A percentile compares a stretch with the other conserved stretches of the same genome.
phyloP scores from a whole-genome alignment of 1,140 invertebrate genomes.

The Contarinia nasturtii region DNA sequence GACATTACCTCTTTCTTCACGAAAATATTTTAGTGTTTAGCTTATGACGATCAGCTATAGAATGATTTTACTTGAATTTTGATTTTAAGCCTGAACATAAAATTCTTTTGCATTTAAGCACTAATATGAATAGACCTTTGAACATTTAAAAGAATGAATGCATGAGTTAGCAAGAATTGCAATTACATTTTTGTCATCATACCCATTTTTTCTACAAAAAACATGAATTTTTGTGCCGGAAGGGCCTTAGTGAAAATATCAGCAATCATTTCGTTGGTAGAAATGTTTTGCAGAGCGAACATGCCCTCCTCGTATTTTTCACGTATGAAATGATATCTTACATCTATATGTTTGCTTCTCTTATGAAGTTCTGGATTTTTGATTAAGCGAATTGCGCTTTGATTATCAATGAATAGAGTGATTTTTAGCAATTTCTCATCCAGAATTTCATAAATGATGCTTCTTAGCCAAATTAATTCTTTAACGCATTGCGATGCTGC shows the following conservation, averaged over 20 bases:
- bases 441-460: constrained; percentile 5
- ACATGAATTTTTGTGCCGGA: too few relatives aligned
- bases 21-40: too few relatives aligned
- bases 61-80: too few relatives aligned
- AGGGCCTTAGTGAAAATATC: constrained; percentile 11
- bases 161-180: too few relatives aligned
- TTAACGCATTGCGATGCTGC: constrained; percentile 12
- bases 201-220: too few relatives aligned
- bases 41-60: too few relatives aligned
- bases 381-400: constrained; percentile 8
- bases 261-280: constrained; percentile 7
- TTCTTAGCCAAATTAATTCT: constrained; percentile 13
- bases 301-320: constrained; percentile 6
- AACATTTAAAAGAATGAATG: too few relatives aligned
- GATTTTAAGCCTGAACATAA: too few relatives aligned
- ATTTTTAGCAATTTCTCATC: constrained; percentile 3
- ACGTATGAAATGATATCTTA: constrained; percentile 13
- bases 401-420: constrained; percentile 10
- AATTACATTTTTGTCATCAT: too few relatives aligned
- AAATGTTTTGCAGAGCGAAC: constrained; percentile 8
- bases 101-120: too few relatives aligned
- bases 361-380: constrained; percentile 10
- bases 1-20: too few relatives aligned
- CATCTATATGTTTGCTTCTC: constrained; percentile 16
- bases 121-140: too few relatives aligned